A percentile compares a stretch with the other conserved stretches of the same genome.
phyloP scores from a whole-genome alignment of 2,113 vertebrate species.

The Chauna torquata region DNA sequence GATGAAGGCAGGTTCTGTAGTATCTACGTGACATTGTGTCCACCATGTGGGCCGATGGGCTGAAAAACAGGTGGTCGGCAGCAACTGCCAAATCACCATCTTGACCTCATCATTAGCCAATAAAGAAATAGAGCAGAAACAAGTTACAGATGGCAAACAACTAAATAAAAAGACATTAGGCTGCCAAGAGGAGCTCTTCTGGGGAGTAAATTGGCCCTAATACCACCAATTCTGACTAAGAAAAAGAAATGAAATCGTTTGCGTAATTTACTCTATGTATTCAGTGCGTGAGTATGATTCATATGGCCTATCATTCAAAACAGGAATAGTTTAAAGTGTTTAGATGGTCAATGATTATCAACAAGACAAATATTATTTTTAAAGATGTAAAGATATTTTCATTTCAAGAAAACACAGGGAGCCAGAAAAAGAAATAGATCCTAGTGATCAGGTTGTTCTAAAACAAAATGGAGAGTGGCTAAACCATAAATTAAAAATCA shows the following conservation, averaged over 20 bases:
- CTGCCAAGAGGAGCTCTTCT: neutral
- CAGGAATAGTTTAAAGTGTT: neutral
- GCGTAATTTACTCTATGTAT: neutral
- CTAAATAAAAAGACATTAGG: neutral
- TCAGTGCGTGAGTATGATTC: neutral
- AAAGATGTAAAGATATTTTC: neutral
- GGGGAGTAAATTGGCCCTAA: neutral
- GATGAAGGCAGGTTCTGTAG: neutral
- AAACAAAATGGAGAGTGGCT: neutral
- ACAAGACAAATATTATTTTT: neutral
- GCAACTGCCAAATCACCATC: neutral
- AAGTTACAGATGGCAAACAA: conserved; percentile 36
- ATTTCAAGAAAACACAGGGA: neutral
- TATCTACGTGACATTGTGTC: fast-evolving
- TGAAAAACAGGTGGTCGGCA: neutral
- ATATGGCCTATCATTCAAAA: neutral
- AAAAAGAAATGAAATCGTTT: neutral
- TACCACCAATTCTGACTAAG: neutral
- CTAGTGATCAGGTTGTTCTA: neutral
- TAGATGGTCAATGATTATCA: neutral
- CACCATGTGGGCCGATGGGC: neutral
- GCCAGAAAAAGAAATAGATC: neutral
- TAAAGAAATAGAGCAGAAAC: conserved; percentile 24
- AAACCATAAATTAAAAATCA: neutral
- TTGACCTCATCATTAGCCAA: conserved; percentile 20